These are phyloP conservation scores for Eulemur macaco DNA, from an alignment of 2,113 vertebrate species.

Conservation along the genomic window DNA sequence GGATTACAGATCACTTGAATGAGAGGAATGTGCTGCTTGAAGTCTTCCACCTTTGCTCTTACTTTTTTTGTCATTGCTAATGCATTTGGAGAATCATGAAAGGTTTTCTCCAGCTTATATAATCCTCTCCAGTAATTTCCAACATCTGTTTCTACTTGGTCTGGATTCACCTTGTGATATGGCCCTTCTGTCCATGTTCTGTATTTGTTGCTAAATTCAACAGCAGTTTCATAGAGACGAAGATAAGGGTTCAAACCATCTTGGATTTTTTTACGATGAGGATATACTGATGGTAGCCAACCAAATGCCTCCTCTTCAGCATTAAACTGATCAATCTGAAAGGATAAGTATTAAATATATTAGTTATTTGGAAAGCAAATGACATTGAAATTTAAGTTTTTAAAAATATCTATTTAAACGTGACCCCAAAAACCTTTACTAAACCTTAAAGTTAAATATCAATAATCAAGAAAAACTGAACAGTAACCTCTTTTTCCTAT, in stretches of 20 bases:
- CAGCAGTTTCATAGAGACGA: slow-evolving; percentile 86
- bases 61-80: slow-evolving; percentile 84
- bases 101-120: slow-evolving; percentile 90
- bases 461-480: background rate
- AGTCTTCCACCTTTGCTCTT: slow-evolving; percentile 87
- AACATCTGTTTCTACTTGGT: slow-evolving; percentile 87
- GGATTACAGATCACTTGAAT: slow-evolving; percentile 92
- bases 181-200: slow-evolving; percentile 88
- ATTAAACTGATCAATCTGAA: slow-evolving; percentile 91
- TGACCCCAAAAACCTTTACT: background rate
- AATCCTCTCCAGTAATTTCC: slow-evolving; percentile 88
- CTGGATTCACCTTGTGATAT: slow-evolving; percentile 88
- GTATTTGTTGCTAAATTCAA: slow-evolving; percentile 86
- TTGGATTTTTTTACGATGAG: slow-evolving; percentile 87
- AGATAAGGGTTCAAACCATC: slow-evolving; percentile 89
- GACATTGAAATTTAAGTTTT: background rate
- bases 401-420: background rate
- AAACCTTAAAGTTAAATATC: background rate
- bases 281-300: slow-evolving; percentile 89
- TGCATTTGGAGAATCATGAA: slow-evolving; percentile 85
- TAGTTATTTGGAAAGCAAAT: background rate
- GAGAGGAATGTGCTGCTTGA: slow-evolving; percentile 89
- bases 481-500: background rate
- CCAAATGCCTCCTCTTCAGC: slow-evolving; percentile 90
- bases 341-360: background rate